Conservation (phyloP, 2,113 vertebrate genomes). For the Leptosomus discolor region DNA sequence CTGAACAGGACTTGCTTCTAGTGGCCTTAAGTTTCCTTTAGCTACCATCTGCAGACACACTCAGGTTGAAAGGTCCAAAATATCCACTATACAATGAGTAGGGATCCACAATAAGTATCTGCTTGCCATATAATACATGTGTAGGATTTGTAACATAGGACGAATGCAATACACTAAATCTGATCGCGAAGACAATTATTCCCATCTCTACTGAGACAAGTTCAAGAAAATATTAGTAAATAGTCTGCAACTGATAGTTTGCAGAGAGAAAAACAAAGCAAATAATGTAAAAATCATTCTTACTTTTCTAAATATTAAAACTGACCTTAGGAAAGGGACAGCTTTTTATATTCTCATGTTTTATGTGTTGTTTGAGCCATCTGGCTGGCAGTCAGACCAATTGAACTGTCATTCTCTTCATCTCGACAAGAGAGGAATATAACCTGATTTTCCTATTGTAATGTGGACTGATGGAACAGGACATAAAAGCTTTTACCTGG, state of each 20-base stretch:
- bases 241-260: not conserved
- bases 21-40: not conserved
- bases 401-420: not conserved
- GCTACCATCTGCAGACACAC: not conserved
- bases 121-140: not conserved
- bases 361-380: not conserved
- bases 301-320: not conserved
- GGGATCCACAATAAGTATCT: not conserved
- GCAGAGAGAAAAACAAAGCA: rapidly evolving
- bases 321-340: not conserved
- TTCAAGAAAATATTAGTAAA: not conserved
- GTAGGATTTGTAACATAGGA: not conserved
- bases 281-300: not conserved
- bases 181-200: not conserved
- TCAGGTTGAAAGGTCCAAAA: not conserved
- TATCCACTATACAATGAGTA: not conserved
- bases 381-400: not conserved
- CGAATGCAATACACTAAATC: not conserved
- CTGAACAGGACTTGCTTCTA: not conserved
- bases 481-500: constrained; percentile 20
- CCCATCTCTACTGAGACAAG: not conserved
- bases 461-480: not conserved
- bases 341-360: not conserved
- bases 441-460: constrained; percentile 2
- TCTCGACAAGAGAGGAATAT: not conserved